Evolutionary conservation across 2,797 vertebrate species (phyloP), one percentile per base, ranked within the genome.

Genomic region (Sebastes hubbsi): DNA sequence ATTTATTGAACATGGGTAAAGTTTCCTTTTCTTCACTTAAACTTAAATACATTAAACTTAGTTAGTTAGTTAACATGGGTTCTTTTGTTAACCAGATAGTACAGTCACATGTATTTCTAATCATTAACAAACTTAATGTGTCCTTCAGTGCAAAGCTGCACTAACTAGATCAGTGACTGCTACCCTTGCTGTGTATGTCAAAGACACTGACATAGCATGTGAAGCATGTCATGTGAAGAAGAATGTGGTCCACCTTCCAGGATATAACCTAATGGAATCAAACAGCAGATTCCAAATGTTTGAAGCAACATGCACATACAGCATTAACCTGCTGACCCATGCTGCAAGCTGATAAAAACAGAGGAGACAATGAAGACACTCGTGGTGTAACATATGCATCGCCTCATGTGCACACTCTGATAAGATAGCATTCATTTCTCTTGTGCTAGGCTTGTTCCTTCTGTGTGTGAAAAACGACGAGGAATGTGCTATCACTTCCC

Each of bases 341-440:
- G 72, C 52, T 63, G 67, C 14, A n/a, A 75, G 64, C n/a, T 52
- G 69, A 82, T 62, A 46, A 77, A 78, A 72, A 75, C 60, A 64
- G 24, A 78, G 54, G 20, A 81, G 42, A 72, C 80, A 82, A 65
- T 72, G 70, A 70, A 46, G 68, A 77, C 69, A 77, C 24, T 66
- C 70, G 58, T 64, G 55, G 54, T 61, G 58, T 42, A 80, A 75
- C 65, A 52, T 49, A 34, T 63, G 72, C 81, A 83, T 79, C 36
- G 69, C 34, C 75, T 78, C 14, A 18, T 84, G 78, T 66, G 70
- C 75, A 66, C 63, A 30, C 7, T 29, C 36, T 71, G 83, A 87
- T 91, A 80, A 86, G 84, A 88, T 82, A 86, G 65, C 61, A 83
- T 81, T 88, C 32, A 83, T 84, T 72, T 76, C 61, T 77, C 74